Conservation (phyloP, 2,888 invertebrate species). For the Tiliacea aurago region DNA sequence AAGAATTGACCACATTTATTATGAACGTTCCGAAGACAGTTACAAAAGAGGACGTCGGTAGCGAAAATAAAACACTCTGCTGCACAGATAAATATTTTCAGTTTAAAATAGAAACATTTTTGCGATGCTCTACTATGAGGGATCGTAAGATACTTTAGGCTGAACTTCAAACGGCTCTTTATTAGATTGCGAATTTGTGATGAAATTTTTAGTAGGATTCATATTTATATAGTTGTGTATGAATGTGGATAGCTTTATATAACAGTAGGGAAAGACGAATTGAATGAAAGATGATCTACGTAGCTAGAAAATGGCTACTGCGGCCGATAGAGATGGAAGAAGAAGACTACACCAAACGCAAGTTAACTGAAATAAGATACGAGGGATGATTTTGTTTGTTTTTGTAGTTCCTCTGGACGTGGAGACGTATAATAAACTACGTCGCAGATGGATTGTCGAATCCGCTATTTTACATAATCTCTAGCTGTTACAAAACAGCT, state of each 20-base stretch:
- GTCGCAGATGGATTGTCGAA: neutral
- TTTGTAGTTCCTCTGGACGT: neutral
- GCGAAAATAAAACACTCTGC: slow-evolving; percentile 15
- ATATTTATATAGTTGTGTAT: neutral
- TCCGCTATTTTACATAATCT: too few species aligned
- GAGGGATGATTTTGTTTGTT: neutral
- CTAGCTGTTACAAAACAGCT: too few species aligned
- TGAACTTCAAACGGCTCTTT: neutral
- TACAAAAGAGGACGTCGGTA: slow-evolving; percentile 16
- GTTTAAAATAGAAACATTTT: slow-evolving; percentile 18
- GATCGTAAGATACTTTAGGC: neutral
- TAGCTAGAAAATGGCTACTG: neutral
- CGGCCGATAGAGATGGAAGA: neutral
- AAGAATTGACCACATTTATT: slow-evolving; percentile 28
- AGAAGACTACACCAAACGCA: neutral
- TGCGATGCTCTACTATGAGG: neutral
- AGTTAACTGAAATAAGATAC: too few species aligned
- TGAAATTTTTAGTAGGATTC: neutral
- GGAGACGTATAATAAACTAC: neutral
- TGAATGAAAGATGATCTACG: neutral
- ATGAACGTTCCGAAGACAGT: slow-evolving; percentile 16
- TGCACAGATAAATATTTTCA: slow-evolving; percentile 16
- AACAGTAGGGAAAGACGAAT: neutral
- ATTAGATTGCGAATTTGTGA: neutral
- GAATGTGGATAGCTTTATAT: neutral